Percentiles rank a stretch among this genome's conserved stretches.
Conservation (phyloP, 2,797 vertebrate species). For the Scolopax rusticola region DNA sequence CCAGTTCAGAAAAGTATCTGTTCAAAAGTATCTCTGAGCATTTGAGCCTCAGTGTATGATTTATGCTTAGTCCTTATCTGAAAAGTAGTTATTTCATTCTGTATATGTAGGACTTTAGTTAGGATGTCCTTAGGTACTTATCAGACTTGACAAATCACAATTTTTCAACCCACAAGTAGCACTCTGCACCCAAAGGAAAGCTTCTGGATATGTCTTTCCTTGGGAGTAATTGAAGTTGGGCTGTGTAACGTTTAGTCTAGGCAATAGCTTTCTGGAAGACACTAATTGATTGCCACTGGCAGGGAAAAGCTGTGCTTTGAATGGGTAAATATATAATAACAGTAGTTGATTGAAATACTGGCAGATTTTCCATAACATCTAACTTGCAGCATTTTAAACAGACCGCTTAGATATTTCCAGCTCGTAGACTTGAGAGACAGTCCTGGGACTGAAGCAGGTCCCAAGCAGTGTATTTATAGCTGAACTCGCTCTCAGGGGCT, state of each 20-base stretch:
- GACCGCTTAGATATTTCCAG: background rate
- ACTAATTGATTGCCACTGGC: background rate
- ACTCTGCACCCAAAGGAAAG: background rate
- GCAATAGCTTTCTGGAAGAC: background rate
- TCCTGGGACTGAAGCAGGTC: background rate
- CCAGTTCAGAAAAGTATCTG: background rate
- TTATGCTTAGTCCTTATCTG: background rate
- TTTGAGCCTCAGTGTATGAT: background rate
- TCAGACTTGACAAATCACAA: background rate
- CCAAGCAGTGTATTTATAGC: background rate
- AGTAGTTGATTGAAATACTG: background rate
- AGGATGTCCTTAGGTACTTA: background rate
- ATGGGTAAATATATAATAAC: background rate
- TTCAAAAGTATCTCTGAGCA: background rate
- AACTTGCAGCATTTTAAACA: background rate
- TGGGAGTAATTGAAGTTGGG: background rate
- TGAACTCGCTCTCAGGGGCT: accelerated
- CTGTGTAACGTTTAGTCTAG: background rate
- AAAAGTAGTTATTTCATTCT: background rate
- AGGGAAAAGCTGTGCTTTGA: background rate
- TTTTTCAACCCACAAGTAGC: background rate
- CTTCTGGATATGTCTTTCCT: background rate
- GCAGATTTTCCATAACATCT: background rate
- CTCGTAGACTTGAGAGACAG: background rate
- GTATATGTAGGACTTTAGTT: background rate